These are phyloP conservation scores for Cotesia vestalis DNA, from an alignment of 1,140 invertebrate species.

Conservation along the genomic window DNA sequence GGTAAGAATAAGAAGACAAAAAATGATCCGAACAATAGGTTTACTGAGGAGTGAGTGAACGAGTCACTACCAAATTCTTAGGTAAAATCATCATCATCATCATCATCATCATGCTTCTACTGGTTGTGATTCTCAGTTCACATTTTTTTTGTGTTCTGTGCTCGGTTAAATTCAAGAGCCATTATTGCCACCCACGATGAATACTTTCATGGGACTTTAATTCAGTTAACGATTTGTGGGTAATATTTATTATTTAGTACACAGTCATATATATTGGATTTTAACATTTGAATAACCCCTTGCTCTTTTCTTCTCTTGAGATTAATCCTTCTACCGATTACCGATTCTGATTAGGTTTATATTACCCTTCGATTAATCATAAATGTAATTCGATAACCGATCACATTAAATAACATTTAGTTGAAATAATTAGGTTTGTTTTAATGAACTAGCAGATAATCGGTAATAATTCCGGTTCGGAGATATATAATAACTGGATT, in stretches of 20 bases:
- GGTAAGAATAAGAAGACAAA: conserved; percentile 1
- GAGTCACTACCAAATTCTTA: conserved; percentile 28
- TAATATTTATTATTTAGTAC: not conserved
- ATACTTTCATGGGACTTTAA: conserved; percentile 27
- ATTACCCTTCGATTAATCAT: not conserved
- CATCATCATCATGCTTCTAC: not conserved
- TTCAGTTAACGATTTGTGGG: conserved; percentile 6
- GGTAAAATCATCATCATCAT: conserved; percentile 8
- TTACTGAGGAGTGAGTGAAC: not conserved
- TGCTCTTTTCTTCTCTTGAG: too few relatives aligned
- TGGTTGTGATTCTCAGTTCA: conserved; percentile 8
- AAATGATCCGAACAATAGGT: conserved; percentile 17
- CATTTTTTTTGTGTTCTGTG: not conserved
- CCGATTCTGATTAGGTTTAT: not conserved
- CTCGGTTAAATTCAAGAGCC: conserved; percentile 38
- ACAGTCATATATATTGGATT: too few relatives aligned
- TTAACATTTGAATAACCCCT: too few relatives aligned
- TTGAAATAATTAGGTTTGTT: too few relatives aligned
- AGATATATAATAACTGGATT: too few relatives aligned
- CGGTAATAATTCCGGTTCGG: too few relatives aligned
- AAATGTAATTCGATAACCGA: too few relatives aligned
- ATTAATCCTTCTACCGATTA: not conserved
- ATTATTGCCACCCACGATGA: conserved; percentile 59
- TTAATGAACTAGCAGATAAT: too few relatives aligned
- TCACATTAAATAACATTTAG: too few relatives aligned